These are phyloP conservation scores for Rhabdomys dilectus DNA, from an alignment of 2,113 vertebrate species.

Conservation along the genomic window DNA sequence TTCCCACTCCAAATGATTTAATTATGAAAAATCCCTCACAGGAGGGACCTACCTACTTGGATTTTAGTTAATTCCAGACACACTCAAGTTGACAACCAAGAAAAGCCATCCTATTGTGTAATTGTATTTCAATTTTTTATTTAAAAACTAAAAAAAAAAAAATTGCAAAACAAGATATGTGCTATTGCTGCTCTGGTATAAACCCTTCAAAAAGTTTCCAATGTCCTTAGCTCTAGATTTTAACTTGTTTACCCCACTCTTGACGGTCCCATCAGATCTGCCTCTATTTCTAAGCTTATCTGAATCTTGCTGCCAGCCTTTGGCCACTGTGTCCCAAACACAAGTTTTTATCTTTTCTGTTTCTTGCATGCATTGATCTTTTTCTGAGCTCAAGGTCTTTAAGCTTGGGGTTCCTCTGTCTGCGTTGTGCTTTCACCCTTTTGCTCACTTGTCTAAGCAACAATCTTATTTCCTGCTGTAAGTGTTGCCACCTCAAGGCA, in stretches of 20 bases:
- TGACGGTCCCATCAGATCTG: neutral
- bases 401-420: neutral
- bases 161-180: neutral
- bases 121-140: neutral
- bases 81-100: neutral
- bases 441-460: neutral
- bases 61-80: neutral
- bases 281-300: neutral
- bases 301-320: neutral
- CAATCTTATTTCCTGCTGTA: neutral
- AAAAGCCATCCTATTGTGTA: neutral
- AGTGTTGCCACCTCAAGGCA: neutral
- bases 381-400: neutral
- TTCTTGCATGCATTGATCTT: neutral
- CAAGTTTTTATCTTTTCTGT: neutral
- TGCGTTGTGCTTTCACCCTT: neutral
- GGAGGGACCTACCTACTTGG: neutral
- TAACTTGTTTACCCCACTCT: neutral
- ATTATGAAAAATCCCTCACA: neutral
- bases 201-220: conserved; percentile 1
- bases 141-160: neutral
- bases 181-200: neutral
- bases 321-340: neutral
- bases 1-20: neutral
- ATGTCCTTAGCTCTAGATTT: conserved; percentile 23